phyloP scores from a whole-genome alignment of 2,888 invertebrate genomes.

The Metalampra italica region DNA sequence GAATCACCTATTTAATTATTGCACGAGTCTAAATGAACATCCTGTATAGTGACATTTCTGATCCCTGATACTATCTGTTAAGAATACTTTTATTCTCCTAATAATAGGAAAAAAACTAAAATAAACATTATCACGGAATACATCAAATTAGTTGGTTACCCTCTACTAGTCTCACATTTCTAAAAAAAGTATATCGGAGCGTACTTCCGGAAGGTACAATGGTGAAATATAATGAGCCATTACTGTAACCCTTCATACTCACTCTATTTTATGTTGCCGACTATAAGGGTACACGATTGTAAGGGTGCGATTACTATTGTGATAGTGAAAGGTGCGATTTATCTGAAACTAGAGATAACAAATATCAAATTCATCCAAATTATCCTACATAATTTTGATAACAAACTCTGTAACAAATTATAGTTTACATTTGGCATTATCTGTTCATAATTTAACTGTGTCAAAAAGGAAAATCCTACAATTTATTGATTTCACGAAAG shows the following conservation, averaged over 20 bases:
- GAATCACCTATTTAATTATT: no score
- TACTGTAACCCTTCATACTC: constrained; percentile 48
- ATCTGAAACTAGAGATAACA: neutral
- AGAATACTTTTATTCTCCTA: neutral
- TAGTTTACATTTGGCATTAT: no score
- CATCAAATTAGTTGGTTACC: constrained; percentile 17
- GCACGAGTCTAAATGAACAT: no score
- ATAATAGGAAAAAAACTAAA: constrained; percentile 2
- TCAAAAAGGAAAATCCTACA: no score
- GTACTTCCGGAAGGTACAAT: constrained; percentile 51
- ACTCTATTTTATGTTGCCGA: constrained; percentile 29
- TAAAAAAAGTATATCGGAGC: constrained; percentile 40
- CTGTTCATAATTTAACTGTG: no score
- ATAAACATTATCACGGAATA: constrained; percentile 9
- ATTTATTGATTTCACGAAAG: no score
- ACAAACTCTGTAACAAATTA: no score
- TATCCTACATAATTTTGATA: no score
- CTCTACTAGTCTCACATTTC: constrained; percentile 8
- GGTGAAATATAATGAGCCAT: constrained; percentile 57
- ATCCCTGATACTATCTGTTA: constrained; percentile 5
- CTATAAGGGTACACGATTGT: constrained; percentile 7
- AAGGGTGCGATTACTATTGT: no score
- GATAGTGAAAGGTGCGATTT: neutral
- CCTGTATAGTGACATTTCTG: no score
- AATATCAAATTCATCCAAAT: no score